Evolutionary conservation across 2,888 invertebrate genomes (phyloP), one percentile per base, ranked within the genome.

Genomic region (Lasioglossum lativentre): DNA sequence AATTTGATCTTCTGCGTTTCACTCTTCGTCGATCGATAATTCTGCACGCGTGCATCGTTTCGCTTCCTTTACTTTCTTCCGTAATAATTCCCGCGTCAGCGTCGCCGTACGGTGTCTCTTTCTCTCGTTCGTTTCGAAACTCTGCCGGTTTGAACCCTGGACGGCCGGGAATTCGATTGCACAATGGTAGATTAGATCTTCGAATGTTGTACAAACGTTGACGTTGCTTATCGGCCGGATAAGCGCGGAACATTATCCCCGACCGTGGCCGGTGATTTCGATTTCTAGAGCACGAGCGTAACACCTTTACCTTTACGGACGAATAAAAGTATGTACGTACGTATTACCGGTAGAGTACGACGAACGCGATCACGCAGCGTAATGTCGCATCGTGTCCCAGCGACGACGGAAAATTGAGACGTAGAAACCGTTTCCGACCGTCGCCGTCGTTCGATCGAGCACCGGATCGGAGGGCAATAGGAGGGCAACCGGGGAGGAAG

Each of bases 1-100:
- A 40, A 78, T 52, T 83, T n/a, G 59, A 78, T 83, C 47, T 84
- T 52, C 70, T 59, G 70, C 78, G 47, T 83, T 77, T 83, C 66
- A 63, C 45, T 38, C 34, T 70, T 74, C 42, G 19, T 19, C n/a
- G 47, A 68, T 77, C 76, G 76, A 38, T 4, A 38, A 68, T 63
- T 63, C 63, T 34, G 30, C 16, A 0, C 30, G 38, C 27, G 42
- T 42, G 34, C 68, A 40, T 23, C 63, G 63, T 16, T 63, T 30
- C 63, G 63, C 16, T 63, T 63, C 68, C 38, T 68, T 68, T 23
- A 16, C 68, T 38, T 38, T 68, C 68, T 10, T 68, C 38, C 68
- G 68, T 1, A 2, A 38, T 38, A 23, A 23, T 68, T 63, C 14
- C 19, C 30, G 30, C 27, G 30, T 12, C 4, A 30, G 63, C 63